phyloP scores from a whole-genome alignment of 2,797 vertebrate genomes.

The Antrozous pallidus region DNA sequence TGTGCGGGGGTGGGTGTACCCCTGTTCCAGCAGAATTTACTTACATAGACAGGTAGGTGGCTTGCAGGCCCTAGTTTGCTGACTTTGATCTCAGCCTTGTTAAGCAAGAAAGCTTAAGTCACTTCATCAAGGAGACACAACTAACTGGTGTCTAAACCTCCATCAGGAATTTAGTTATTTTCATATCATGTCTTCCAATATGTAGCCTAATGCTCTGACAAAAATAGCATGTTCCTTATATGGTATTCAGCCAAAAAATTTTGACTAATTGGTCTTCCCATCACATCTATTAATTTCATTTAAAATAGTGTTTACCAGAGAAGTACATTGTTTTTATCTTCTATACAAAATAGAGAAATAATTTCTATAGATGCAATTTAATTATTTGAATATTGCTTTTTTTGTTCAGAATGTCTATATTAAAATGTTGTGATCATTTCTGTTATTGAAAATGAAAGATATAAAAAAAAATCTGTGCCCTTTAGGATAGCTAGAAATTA shows the following conservation, averaged over 20 bases:
- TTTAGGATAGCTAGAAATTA: neutral
- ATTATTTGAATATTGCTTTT: neutral
- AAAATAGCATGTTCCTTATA: neutral
- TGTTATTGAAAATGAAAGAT: neutral
- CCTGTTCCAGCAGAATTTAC: neutral
- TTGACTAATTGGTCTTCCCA: neutral
- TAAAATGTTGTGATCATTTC: neutral
- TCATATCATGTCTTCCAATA: neutral
- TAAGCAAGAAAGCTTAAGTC: neutral
- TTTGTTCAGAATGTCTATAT: conserved; percentile 5
- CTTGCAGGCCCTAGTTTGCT: neutral
- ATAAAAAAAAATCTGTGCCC: neutral
- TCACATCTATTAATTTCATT: neutral
- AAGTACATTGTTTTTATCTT: neutral
- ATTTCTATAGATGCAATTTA: neutral
- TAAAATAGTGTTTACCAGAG: conserved; percentile 1
- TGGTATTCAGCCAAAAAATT: neutral
- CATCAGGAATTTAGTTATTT: neutral
- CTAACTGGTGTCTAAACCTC: neutral
- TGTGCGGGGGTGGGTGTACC: neutral
- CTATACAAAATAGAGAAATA: neutral
- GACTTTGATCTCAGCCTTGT: neutral
- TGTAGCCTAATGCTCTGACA: neutral
- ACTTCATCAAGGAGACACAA: neutral
- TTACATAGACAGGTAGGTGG: neutral